These are phyloP conservation scores for Ectobius pallidus DNA, from an alignment of 2,888 invertebrate species.

Conservation along the genomic window DNA sequence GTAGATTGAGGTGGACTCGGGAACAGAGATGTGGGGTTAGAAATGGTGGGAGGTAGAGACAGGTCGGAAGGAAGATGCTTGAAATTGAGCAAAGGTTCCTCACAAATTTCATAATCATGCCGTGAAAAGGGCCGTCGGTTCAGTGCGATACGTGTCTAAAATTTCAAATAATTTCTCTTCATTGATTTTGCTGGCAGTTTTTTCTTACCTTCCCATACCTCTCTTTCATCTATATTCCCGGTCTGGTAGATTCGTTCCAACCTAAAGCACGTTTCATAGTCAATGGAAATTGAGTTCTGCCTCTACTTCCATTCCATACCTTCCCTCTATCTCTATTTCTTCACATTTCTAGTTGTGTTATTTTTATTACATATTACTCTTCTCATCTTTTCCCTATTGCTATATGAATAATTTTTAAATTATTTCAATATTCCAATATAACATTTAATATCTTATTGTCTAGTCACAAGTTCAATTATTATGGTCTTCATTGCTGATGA, in stretches of 20 bases:
- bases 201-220: not conserved
- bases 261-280: not conserved
- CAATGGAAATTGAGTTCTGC: conserved; percentile 22
- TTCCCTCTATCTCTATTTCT: not conserved
- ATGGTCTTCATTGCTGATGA: too few species aligned
- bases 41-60: not conserved
- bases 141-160: conserved; percentile 17
- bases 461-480: too few species aligned
- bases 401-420: too few species aligned
- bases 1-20: too few species aligned
- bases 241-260: not conserved
- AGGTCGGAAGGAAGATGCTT: conserved; percentile 20
- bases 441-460: too few species aligned
- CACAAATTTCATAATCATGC: conserved; percentile 36
- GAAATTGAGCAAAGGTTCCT: conserved; percentile 35
- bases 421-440: too few species aligned
- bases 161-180: conserved; percentile 20
- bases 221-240: conserved; percentile 7
- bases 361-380: too few species aligned
- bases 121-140: conserved; percentile 21
- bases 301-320: not conserved
- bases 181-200: conserved; percentile 21
- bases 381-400: too few species aligned
- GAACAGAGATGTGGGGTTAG: too few species aligned
- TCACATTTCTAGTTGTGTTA: too few species aligned